Percentiles rank a stretch among this genome's conserved stretches.
These are phyloP conservation scores for Peribatodes rhomboidaria DNA, from an alignment of 2,888 invertebrate species.

Conservation along the genomic window DNA sequence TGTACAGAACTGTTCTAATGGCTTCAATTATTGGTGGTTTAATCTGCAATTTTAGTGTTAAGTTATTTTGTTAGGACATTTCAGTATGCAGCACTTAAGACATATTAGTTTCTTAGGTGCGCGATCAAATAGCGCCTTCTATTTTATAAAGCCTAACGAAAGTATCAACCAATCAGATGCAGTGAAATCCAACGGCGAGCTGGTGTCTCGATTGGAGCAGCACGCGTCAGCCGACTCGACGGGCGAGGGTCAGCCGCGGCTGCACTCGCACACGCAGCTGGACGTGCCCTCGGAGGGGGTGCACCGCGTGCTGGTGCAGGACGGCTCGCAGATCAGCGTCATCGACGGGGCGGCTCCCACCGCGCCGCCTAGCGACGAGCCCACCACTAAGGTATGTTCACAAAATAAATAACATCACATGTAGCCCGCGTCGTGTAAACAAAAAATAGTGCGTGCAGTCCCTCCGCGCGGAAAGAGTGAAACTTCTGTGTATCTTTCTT, in stretches of 20 bases:
- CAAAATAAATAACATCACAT: no score
- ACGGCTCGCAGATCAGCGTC: conserved; percentile 71
- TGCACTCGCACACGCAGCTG: conserved; percentile 83
- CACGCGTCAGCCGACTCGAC: conserved; percentile 72
- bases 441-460: no score
- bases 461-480: no score
- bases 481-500: no score
- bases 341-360: conserved; percentile 62
- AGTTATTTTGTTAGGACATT: no score
- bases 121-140: no score
- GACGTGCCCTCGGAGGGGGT: conserved; percentile 86
- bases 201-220: conserved; percentile 75
- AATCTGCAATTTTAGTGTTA: no score
- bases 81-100: no score
- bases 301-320: conserved; percentile 82
- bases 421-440: no score
- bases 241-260: conserved; percentile 73
- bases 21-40: no score
- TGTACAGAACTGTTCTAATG: no score
- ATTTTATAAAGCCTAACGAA: neutral
- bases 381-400: conserved; percentile 71
- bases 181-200: conserved; percentile 73
- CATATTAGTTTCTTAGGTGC: no score
- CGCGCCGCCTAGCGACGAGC: conserved; percentile 67
- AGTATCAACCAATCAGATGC: conserved; percentile 60